Base-by-base conservation (phyloP, 2,888 invertebrate genomes). In the Acrobasis suavella region DNA sequence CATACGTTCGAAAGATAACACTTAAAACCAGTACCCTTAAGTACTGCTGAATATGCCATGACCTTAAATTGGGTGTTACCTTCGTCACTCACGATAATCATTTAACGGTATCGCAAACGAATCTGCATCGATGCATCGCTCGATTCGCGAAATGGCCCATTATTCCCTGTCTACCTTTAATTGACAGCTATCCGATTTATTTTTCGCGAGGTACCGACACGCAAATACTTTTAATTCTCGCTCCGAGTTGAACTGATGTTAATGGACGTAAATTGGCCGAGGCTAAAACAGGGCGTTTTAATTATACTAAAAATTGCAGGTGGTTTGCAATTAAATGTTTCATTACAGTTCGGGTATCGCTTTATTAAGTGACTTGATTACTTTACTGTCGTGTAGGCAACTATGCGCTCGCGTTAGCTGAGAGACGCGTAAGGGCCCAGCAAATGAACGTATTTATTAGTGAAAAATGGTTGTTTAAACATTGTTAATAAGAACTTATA, bases 71-170 rank as follows among this genome's bases (percentile, higher is more conserved):
- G 86, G 86, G 81, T 85, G 85, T 82, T 83, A 78, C 79, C 72
- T 73, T 71, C 77, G 85, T 86, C 88, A 83, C 80, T 87, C 85
- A 83, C 85, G 82, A 81, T 86, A 87, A 87, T 84, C 83, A 86
- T 79, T 85, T 81, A 87, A 83, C 86, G 80, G 85, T 86, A 85
- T 85, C 74, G 71, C 67, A 78, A 86, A 85, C 82, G 60, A 39
- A 61, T 62, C 62, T 62, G 62, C 55, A 55, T 62, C 62, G 55
- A 50, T 85, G 86, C 85, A 85, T 82, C 82, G 75, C 75, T 70
- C 72, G 70, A 76, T 71, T 71, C 73, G 70, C 75, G 74, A 80
- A 80, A 72, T 71, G 71, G 72, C 68, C 78, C 77, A 78, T 80
- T 77, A 75, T 75, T 72, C 70, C 71, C 68, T 68, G 78, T 74